phyloP scores from a whole-genome alignment of 2,113 vertebrate species.

The Taxidea taxus region DNA sequence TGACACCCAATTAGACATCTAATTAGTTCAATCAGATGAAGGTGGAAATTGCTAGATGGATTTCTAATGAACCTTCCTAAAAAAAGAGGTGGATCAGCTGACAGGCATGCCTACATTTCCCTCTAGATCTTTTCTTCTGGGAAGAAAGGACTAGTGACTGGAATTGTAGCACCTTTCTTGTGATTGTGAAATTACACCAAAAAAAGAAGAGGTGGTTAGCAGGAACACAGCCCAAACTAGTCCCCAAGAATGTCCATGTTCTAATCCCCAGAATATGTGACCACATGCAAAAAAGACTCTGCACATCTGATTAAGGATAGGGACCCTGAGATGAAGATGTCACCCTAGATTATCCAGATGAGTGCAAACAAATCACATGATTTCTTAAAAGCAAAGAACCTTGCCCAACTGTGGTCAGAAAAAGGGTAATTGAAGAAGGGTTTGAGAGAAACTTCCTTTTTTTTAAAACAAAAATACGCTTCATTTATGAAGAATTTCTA shows the following conservation, averaged over 20 bases:
- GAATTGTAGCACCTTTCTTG: not conserved
- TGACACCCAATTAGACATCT: not conserved
- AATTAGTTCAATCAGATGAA: not conserved
- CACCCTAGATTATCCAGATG: not conserved
- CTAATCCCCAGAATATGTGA: not conserved
- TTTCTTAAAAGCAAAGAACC: not conserved
- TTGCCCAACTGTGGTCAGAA: not conserved
- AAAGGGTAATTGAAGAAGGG: not conserved
- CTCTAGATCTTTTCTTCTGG: not conserved
- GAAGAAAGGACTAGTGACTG: not conserved
- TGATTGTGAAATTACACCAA: not conserved
- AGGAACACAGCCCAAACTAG: not conserved
- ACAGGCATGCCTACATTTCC: not conserved
- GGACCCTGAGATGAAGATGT: not conserved
- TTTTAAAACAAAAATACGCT: not conserved
- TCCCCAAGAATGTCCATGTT: not conserved
- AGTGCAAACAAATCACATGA: not conserved
- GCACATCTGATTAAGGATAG: not conserved
- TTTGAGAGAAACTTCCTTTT: not conserved
- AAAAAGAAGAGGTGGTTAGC: not conserved
- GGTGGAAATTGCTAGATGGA: not conserved
- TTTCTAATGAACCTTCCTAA: not conserved
- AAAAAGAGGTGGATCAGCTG: not conserved
- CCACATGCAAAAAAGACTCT: not conserved
- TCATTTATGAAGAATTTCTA: slow-evolving; percentile 72